These are phyloP conservation scores for Ditula angustiorana DNA, from an alignment of 2,888 invertebrate species.

Conservation along the genomic window DNA sequence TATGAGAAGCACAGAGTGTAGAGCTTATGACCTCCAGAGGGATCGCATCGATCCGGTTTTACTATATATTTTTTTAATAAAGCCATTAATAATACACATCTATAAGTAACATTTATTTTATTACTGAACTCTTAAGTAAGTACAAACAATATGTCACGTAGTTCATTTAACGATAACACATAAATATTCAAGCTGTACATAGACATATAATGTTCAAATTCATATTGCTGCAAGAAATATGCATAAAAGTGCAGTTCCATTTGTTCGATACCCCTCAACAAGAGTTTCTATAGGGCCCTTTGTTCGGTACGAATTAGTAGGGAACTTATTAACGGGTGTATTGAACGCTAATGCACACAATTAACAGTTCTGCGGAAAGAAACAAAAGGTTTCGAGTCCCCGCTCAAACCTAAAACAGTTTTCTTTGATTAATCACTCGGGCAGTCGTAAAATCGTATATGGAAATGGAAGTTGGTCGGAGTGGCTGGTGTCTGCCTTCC, in stretches of 20 bases:
- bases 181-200: background rate
- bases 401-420: conserved; percentile 13
- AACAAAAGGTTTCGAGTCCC: conserved; percentile 35
- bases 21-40: too few relatives aligned
- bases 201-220: too few relatives aligned
- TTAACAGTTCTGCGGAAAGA: conserved; percentile 55
- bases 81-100: too few relatives aligned
- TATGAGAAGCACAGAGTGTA: too few relatives aligned
- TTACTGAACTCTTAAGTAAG: too few relatives aligned
- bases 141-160: too few relatives aligned
- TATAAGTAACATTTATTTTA: too few relatives aligned
- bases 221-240: background rate
- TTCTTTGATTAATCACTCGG: conserved; percentile 25
- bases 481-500: conserved; percentile 42
- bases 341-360: conserved; percentile 59
- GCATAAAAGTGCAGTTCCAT: conserved; percentile 35
- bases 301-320: conserved; percentile 60
- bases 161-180: background rate
- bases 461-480: conserved; percentile 16
- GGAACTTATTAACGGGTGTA: conserved; percentile 65
- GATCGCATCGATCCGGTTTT: too few relatives aligned
- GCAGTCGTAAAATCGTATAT: background rate
- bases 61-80: too few relatives aligned
- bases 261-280: conserved; percentile 56
- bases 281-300: conserved; percentile 62